Base-by-base conservation (phyloP, 30 jellyfish, hydroid and myxozoan genomes). In the Chrysaora quinquecirrha region DNA sequence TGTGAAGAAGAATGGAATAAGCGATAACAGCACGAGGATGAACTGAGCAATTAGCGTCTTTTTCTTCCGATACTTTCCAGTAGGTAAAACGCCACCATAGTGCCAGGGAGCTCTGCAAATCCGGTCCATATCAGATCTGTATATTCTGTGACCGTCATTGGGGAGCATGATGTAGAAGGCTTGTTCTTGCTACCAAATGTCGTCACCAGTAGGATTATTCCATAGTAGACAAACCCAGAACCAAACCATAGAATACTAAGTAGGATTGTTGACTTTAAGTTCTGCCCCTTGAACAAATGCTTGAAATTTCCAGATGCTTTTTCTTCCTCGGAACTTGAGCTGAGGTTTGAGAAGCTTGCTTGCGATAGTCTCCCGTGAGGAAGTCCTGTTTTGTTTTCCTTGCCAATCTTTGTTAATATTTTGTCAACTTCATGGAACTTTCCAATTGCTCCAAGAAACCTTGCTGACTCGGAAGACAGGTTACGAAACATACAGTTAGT, bases 91-190 rank as follows among this genome's bases (percentile, higher is more conserved):
- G 80, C 82, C 20, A 87, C 32, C 27, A 77, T 25, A 1, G 85
- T 63, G n/a, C 96, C 96, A 11, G 90, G 90, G 7, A 87, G n/a
- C 48, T 87, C 96, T 0, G 90, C 95, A 73, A 84, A 73, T 12
- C 87, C 95, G 22, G 82, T 72, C 87, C 87, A 84, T 22, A 84
- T 84, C 46, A 72, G 60, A n/a, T 72, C 87, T 7, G 49, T 33
- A 48, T 84, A 84, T 11, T 72, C 83, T 0, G 87, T 24, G 27
- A 48, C 7, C 16, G 73, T 22, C 61, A 73, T n/a, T 14, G 87
- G 87, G 1, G 61, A 0, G 62, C 95, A 84, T 1, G 12, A 19
- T 2, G 29, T 47, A 27, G 6, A 33, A 0, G 85, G 67, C 31
- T 23, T 58, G 58, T 69, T 48, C 34, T 60, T 82, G 22, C 73